These are phyloP conservation scores for Agrotis segetum DNA, from an alignment of 2,888 invertebrate species.

Conservation along the genomic window DNA sequence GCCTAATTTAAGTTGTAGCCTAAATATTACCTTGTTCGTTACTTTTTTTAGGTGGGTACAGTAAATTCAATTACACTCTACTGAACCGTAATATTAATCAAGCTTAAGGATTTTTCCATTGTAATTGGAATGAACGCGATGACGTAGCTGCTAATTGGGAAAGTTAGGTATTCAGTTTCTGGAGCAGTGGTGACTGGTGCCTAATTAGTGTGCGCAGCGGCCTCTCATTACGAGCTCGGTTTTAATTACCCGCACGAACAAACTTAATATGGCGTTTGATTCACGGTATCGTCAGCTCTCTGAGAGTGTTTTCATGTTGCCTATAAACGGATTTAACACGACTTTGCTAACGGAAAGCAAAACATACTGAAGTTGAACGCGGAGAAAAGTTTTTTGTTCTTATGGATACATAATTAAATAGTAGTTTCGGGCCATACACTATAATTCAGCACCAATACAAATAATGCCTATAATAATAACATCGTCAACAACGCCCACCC, in stretches of 20 bases:
- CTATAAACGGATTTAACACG: slow-evolving; percentile 44
- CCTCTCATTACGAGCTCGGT: slow-evolving; percentile 80
- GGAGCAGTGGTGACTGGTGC: slow-evolving; percentile 78
- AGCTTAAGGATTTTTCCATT: slow-evolving; percentile 64
- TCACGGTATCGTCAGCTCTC: slow-evolving; percentile 63
- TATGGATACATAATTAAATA: neutral
- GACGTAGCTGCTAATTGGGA: slow-evolving; percentile 81
- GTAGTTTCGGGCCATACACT: neutral
- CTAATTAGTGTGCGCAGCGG: slow-evolving; percentile 82
- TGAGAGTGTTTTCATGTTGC: slow-evolving; percentile 55
- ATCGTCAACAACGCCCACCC: slow-evolving; percentile 28
- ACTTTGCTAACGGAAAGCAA: slow-evolving; percentile 26
- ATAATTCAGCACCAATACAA: slow-evolving; percentile 2
- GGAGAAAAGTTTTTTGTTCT: neutral
- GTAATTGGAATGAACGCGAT: slow-evolving; percentile 71
- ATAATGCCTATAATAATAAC: slow-evolving; percentile 10
- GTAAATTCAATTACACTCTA: slow-evolving; percentile 35
- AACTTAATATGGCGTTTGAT: slow-evolving; percentile 76
- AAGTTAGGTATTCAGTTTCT: slow-evolving; percentile 82
- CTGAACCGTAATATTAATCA: slow-evolving; percentile 59
- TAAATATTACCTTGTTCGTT: slow-evolving; percentile 11
- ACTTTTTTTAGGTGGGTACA: slow-evolving; percentile 14
- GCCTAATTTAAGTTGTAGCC: slow-evolving; percentile 26
- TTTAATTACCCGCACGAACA: slow-evolving; percentile 84
- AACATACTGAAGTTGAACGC: slow-evolving; percentile 7